Evolutionary conservation across 2,797 vertebrate species (phyloP), one percentile per base, ranked within the genome.

Genomic region (Periparus ater): DNA sequence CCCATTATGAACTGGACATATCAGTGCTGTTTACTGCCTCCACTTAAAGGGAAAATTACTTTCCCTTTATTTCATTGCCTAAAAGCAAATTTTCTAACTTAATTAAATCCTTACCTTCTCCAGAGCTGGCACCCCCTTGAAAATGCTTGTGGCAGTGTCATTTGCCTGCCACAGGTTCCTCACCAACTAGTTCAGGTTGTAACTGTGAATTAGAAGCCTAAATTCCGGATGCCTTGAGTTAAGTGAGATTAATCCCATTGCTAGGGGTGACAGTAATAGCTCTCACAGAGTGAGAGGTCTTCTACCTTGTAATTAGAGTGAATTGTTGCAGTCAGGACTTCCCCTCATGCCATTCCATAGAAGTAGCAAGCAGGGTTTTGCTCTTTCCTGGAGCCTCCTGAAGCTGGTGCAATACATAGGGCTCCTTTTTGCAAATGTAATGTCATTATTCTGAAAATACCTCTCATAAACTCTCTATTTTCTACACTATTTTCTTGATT

Each of bases 291-390:
- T 1, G 2, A 80, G 29, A 65, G 15, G 26, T 78, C 57, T n/a
- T 68, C 47, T 88, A 7, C 89, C 85, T 75, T 91, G 72, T 95
- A 89, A 95, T 95, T 94, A 94, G 17, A 48, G 36, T 66, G 30
- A 75, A 7, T 81, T 84, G 58, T 91, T 97, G 26, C 62, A 3
- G 17, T 38, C 55, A 76, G 45, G n/a, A 62, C 36, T 72, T 55
- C n/a, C 66, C 62, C 40, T 55, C 26, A 2, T 76, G n/a, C 66
- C 79, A 84, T 88, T 78, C 50, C 30, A 13, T 2, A 70, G 66
- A 83, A 14, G 29, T 19, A 53, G 32, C 18, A 75, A 88, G 40
- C 14, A 61, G 18, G 7, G 34, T 48, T 67, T 55, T 89, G 10
- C 27, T 61, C 27, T 81, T 91, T 62, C 63, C 51, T 54, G 13